phyloP scores from a whole-genome alignment of 1,140 invertebrate species.

The Drosophila paulistorum region DNA sequence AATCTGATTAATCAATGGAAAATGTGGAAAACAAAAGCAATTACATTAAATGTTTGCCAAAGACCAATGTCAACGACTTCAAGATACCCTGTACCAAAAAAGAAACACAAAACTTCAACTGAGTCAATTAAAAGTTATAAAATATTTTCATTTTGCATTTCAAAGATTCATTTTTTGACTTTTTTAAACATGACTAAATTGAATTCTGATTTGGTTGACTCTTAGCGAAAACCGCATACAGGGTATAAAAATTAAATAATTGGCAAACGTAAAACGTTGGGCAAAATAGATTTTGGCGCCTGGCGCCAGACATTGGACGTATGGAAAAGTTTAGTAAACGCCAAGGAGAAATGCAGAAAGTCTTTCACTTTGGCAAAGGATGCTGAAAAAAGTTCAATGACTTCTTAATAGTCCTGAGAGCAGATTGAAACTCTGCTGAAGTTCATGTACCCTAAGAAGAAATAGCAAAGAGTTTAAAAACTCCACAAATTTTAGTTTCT shows the following conservation, averaged over 20 bases:
- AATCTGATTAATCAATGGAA: slow-evolving; percentile 67
- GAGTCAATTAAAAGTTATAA: too few relatives aligned
- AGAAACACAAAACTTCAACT: too few relatives aligned
- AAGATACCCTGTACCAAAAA: not conserved
- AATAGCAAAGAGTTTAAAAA: slow-evolving; percentile 32
- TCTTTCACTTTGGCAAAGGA: slow-evolving; percentile 62
- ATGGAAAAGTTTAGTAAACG: slow-evolving; percentile 41
- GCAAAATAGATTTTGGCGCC: slow-evolving; percentile 46
- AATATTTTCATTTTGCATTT: not conserved
- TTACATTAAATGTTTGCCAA: slow-evolving; percentile 70
- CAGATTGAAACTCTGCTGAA: slow-evolving; percentile 22
- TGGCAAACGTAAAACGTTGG: slow-evolving; percentile 38
- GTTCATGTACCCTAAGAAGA: slow-evolving; percentile 57
- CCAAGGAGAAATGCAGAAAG: slow-evolving; percentile 21
- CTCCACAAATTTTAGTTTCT: slow-evolving; percentile 19
- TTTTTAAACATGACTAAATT: too few relatives aligned
- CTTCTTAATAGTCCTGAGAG: slow-evolving; percentile 67
- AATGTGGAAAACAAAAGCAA: slow-evolving; percentile 59
- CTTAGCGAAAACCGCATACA: not conserved
- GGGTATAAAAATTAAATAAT: slow-evolving; percentile 66
- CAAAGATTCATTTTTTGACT: not conserved
- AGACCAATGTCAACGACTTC: not conserved
- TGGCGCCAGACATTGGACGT: slow-evolving; percentile 65
- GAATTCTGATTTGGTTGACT: too few relatives aligned
- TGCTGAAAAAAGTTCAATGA: slow-evolving; percentile 65